Conservation (phyloP, 2,888 invertebrate genomes). For the Clitarchus hookeri region DNA sequence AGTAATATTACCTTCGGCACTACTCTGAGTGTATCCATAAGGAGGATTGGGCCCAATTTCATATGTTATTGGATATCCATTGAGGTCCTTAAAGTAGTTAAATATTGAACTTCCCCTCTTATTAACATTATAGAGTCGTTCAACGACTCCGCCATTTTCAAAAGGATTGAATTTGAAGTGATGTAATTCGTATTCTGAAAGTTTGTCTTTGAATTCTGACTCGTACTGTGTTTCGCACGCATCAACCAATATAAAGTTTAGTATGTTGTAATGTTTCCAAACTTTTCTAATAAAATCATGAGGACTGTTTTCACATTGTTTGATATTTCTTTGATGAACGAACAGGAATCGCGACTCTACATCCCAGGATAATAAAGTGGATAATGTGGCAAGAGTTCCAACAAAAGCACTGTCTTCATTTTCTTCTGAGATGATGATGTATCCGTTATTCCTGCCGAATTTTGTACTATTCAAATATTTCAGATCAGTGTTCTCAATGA, state of each 20-base stretch:
- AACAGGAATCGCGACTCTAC: not conserved
- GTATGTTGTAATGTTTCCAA: not conserved
- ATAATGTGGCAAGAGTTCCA: not conserved
- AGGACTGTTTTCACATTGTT: not conserved
- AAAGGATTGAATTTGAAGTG: not conserved
- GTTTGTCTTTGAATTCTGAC: not conserved
- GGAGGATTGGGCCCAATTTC: not conserved
- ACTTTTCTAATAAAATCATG: not conserved
- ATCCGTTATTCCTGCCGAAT: not conserved
- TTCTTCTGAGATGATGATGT: constrained; percentile 1
- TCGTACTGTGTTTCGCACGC: not conserved
- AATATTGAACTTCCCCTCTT: not conserved
- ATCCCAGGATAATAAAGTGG: not conserved
- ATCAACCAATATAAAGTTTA: not conserved
- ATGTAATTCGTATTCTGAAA: not conserved
- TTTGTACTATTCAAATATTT: not conserved
- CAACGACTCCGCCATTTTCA: not conserved
- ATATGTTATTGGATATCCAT: not conserved
- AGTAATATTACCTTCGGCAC: not conserved
- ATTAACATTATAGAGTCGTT: not conserved
- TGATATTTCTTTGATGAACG: not conserved
- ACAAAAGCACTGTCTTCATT: not conserved
- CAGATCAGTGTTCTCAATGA: not conserved
- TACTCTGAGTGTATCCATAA: not conserved
- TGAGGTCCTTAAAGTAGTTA: not conserved